Evolutionary conservation across 2,888 invertebrate species (phyloP), one percentile per base, ranked within the genome.

Genomic region (Lasioglossum oenotherae): DNA sequence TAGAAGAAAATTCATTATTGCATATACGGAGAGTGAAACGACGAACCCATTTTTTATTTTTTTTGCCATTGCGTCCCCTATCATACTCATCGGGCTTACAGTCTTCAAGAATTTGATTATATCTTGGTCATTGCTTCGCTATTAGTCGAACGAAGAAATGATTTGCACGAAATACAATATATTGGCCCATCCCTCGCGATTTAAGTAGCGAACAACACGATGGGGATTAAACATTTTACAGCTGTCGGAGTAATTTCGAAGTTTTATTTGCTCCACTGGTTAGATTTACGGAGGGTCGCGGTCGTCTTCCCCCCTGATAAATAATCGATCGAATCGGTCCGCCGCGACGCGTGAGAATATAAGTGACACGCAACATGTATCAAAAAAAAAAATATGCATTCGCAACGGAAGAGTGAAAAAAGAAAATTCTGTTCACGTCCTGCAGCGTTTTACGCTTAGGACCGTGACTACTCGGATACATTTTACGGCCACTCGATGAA

Each of bases 401-500:
- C 23, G 41, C 19, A 46, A 27, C 19, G 41, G 19, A 16, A 4
- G 27, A 27, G 23, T 38, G 19, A 41, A 74, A 14, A 12, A 31
- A 27, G 38, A 41, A 71, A 38, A 46, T n/a, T 64, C 44, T 31
- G 57, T 72, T 60, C 78, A 49, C 46, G 73, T 82, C 31, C 60
- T 69, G 77, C 64, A 27, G 35, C 38, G 57, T 85, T 77, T 84
- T 79, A 85, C 14, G 64, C 57, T 79, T 72, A 79, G 41, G n/a
- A 19, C 41, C 8, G 2, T n/a, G n/a, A 14, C 64, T 72, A 44
- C 78, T n/a, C 38, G 46, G 72, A 76, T 64, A 46, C 72, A 4
- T 76, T 76, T 85, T 79, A 85, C 53, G 78, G 57, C 2, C 49
- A 73, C 67, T 74, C 79, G 53, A 79, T 76, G 79, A 85, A 76